Percentiles rank a stretch among this genome's conserved stretches.
Evolutionary conservation across 2,888 invertebrate species (phyloP).

Genomic region (Rhopalosiphum nymphaeae): DNA sequence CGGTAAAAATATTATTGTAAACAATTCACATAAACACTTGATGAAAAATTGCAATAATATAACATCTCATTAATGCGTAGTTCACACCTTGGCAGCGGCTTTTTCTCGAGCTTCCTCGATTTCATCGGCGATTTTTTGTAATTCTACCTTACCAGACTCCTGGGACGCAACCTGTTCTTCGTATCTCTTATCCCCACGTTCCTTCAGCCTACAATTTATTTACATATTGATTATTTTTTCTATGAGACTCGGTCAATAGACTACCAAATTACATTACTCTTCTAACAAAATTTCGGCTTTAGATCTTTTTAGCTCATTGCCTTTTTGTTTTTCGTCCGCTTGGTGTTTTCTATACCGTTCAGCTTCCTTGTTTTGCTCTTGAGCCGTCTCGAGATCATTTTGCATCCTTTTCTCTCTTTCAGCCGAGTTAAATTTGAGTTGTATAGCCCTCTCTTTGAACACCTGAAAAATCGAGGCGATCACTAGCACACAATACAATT

Average conservation of each 20-base stretch:
- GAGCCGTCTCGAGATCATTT: not conserved
- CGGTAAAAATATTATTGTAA: not conserved
- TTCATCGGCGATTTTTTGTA: constrained; percentile 32
- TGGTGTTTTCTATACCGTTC: not conserved
- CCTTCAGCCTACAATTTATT: constrained; percentile 30
- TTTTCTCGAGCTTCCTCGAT: not conserved
- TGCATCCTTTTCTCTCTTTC: not conserved
- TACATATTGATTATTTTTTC: not conserved
- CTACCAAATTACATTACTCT: constrained; percentile 16
- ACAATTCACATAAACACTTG: not conserved
- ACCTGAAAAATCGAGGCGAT: not conserved
- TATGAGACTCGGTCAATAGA: not conserved
- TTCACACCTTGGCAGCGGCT: not conserved
- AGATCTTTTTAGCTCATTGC: not conserved
- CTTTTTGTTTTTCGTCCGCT: not conserved
- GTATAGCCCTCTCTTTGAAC: constrained; percentile 52
- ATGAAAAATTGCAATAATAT: not conserved
- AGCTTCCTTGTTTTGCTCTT: not conserved
- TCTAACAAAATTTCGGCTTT: constrained; percentile 28
- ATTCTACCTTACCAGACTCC: not conserved
- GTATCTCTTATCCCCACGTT: not conserved
- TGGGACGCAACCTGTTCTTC: not conserved
- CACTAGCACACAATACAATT: not conserved
- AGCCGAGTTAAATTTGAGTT: constrained; percentile 18
- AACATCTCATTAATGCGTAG: too few species aligned